Percentiles rank a stretch among this genome's conserved stretches.
These are phyloP conservation scores for Ectropis grisescens DNA, from an alignment of 1,140 invertebrate species.

Conservation along the genomic window DNA sequence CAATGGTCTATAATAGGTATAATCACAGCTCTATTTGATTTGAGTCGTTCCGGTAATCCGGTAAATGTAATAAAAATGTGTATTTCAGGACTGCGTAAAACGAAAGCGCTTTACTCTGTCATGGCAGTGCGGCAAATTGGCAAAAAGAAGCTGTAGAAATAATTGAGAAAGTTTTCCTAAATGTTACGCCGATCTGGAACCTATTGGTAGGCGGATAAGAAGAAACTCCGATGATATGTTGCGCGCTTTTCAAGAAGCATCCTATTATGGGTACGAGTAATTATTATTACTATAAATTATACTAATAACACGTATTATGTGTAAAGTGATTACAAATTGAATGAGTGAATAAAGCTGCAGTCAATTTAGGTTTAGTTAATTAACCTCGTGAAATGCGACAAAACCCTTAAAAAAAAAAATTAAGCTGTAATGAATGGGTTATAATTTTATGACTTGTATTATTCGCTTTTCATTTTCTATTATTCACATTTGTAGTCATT, in stretches of 20 bases:
- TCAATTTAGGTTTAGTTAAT: constrained; percentile 86
- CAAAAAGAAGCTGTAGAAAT: constrained; percentile 79
- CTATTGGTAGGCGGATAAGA: constrained; percentile 87
- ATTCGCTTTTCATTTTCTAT: too few relatives aligned
- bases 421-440: constrained; percentile 85
- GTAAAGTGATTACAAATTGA: too few relatives aligned
- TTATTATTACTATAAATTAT: constrained; percentile 74
- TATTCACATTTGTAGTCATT: too few relatives aligned
- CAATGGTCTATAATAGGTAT: too few relatives aligned
- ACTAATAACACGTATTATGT: too few relatives aligned
- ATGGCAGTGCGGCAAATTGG: constrained; percentile 84
- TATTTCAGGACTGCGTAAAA: constrained; percentile 89
- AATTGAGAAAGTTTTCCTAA: constrained; percentile 92
- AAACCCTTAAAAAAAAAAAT: constrained; percentile 80
- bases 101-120: constrained; percentile 87
- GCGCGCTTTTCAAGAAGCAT: constrained; percentile 82
- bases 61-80: too few relatives aligned
- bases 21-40: too few relatives aligned
- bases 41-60: too few relatives aligned
- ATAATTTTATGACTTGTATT: too few relatives aligned
- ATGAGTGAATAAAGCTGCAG: constrained; percentile 92
- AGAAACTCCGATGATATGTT: constrained; percentile 83
- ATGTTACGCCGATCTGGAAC: constrained; percentile 95
- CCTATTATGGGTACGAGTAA: constrained; percentile 84
- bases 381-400: too few relatives aligned